Base-by-base conservation (phyloP, 2,797 vertebrate genomes). In the Enteromius radiatus region DNA sequence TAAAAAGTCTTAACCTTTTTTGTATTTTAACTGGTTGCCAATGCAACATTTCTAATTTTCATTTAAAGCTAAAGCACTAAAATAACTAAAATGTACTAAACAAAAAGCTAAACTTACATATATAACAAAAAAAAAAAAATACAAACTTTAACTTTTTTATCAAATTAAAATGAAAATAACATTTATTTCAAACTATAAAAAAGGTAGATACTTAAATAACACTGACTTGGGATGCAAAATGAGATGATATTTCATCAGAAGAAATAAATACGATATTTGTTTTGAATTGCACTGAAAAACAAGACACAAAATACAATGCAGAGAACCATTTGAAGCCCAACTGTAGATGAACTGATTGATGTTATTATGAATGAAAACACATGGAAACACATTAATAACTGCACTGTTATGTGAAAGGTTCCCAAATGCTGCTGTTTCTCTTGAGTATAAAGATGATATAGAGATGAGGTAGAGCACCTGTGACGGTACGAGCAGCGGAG, bases 401-500 rank as follows among this genome's bases (percentile, higher is more conserved):
- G 33, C n/a, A 21, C 28, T 52, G 26, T 7, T n/a, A 56, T 23
- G 71, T 11, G 7, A 75, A 17, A 38, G 31, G 43, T 4, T 23
- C 3, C n/a, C 14, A 23, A 61, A 59, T 2, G 0, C 74, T 19
- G 5, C 6, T 19, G 28, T 17, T 64, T 28, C n/a, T n/a, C n/a
- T 21, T 8, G 5, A 56, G 1, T 36, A 15, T n/a, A n/a, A 36
- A 15, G 49, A 36, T 15, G 28, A n/a, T 15, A 3, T 15, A 3
- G 23, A 8, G 6, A 14, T 2, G 17, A 23, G 26, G 5, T 31
- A 28, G 4, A 31, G 21, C 52, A 81, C 80, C 80, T 99, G 97
- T 85, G 98, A 98, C 78, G 98, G 97, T 87, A 99, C 97, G 0
- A 98, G 96, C 78, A 98, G 97, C 0, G 97, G 97, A 8, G 98